These are phyloP conservation scores for Zaprionus taronus DNA, from an alignment of 1,140 invertebrate species.

Conservation along the genomic window DNA sequence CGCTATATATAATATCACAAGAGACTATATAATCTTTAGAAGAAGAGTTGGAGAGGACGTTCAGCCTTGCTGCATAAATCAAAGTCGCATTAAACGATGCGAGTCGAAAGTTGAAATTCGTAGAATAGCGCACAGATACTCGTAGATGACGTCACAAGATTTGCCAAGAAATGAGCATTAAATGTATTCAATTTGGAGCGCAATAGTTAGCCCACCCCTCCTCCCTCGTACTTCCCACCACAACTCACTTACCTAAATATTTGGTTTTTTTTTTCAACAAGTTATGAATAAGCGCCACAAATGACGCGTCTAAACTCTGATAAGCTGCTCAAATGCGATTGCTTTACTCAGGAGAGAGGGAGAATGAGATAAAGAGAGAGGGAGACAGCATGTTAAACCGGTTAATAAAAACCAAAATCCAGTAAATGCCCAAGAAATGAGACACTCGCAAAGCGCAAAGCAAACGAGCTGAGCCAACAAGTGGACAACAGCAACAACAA, in stretches of 20 bases:
- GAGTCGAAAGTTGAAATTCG: conserved; percentile 42
- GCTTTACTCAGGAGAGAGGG: conserved; percentile 21
- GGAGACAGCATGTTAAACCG: conserved; percentile 52
- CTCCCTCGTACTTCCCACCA: neutral
- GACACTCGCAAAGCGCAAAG: conserved; percentile 51
- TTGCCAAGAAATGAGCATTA: conserved; percentile 25
- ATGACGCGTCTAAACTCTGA: conserved; percentile 48
- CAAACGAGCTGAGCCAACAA: conserved; percentile 23
- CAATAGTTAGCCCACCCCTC: conserved; percentile 2
- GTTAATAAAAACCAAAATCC: conserved; percentile 64
- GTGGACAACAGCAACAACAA: conserved; percentile 30
- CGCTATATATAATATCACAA: conserved; percentile 5
- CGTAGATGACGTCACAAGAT: conserved; percentile 41
- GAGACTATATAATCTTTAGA: conserved; percentile 2
- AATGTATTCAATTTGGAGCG: conserved; percentile 24
- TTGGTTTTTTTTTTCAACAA: conserved; percentile 13
- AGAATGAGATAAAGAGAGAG: conserved; percentile 12
- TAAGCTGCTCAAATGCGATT: conserved; percentile 47
- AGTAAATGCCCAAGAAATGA: conserved; percentile 74
- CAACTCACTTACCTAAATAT: neutral
- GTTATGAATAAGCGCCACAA: conserved; percentile 54
- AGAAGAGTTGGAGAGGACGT: neutral
- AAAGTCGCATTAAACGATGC: conserved; percentile 43
- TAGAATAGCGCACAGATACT: neutral
- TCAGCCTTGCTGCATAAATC: conserved; percentile 34